A percentile compares a stretch with the other conserved stretches of the same genome.
Conservation (phyloP, 2,113 vertebrate genomes). For the Sander vitreus region DNA sequence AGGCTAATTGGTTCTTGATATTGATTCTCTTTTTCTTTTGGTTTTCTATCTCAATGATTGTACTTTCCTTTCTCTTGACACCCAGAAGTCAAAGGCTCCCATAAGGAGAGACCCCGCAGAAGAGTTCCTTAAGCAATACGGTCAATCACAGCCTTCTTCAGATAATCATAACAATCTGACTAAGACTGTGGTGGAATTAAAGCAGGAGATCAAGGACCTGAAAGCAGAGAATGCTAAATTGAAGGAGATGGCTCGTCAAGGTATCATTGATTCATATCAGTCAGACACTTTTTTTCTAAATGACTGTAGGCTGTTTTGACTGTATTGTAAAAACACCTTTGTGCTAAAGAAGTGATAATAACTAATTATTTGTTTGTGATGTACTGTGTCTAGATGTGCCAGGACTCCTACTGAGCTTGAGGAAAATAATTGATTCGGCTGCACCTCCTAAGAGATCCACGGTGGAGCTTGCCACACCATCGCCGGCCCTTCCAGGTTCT, state of each 20-base stretch:
- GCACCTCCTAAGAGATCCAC: conserved; percentile 27
- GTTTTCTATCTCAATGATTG: too few species aligned
- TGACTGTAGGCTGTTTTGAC: too few species aligned
- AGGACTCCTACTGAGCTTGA: conserved; percentile 22
- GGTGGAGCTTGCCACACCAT: conserved; percentile 6
- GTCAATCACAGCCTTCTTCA: not conserved
- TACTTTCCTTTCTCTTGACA: too few species aligned
- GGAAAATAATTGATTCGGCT: conserved; percentile 13
- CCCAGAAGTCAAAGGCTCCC: not conserved
- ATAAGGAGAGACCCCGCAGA: not conserved
- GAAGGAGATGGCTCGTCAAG: conserved; percentile 17
- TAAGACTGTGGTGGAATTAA: conserved; percentile 1
- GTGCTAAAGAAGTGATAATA: not conserved
- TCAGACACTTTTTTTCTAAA: too few species aligned
- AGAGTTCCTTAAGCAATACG: not conserved
- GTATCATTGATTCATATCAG: conserved; percentile 1
- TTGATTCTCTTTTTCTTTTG: too few species aligned
- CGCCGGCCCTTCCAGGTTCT: not conserved
- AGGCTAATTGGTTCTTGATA: too few species aligned
- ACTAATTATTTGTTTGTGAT: not conserved
- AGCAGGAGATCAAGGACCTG: conserved; percentile 24
- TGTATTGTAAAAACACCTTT: not conserved
- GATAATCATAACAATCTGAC: not conserved
- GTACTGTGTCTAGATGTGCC: conserved; percentile 23
- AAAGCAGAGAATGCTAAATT: conserved; percentile 35